A percentile compares a stretch with the other conserved stretches of the same genome.
phyloP scores from a whole-genome alignment of 2,113 vertebrate genomes.

The Amblyopsis rosae region DNA sequence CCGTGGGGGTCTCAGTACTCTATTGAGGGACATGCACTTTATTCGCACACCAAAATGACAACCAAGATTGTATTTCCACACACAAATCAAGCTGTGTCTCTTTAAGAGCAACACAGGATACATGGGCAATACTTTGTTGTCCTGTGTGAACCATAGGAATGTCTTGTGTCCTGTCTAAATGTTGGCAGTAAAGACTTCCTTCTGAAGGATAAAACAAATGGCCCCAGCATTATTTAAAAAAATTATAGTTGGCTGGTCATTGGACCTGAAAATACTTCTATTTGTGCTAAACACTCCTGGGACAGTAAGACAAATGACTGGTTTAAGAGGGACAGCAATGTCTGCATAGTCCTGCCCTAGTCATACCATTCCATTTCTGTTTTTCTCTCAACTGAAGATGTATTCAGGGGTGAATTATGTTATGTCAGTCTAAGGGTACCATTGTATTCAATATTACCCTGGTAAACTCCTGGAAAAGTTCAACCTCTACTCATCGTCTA shows the following conservation, averaged over 20 bases:
- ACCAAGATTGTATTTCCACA: no score
- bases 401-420: no score
- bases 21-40: no score
- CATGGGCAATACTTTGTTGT: background rate
- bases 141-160: no score
- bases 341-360: background rate
- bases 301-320: background rate
- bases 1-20: no score
- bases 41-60: no score
- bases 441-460: background rate
- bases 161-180: background rate
- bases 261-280: conserved; percentile 10
- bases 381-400: background rate
- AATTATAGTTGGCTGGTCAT: conserved; percentile 7
- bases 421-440: background rate
- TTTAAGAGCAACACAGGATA: no score
- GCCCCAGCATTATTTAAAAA: conserved; percentile 25
- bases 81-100: no score
- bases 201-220: conserved; percentile 16
- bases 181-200: background rate
- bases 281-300: conserved; percentile 14
- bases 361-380: background rate
- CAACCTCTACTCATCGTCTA: no score
- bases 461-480: background rate
- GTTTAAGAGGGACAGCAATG: conserved; percentile 16